Conservation (phyloP, 2,888 invertebrate species). For the Leucania comma region DNA sequence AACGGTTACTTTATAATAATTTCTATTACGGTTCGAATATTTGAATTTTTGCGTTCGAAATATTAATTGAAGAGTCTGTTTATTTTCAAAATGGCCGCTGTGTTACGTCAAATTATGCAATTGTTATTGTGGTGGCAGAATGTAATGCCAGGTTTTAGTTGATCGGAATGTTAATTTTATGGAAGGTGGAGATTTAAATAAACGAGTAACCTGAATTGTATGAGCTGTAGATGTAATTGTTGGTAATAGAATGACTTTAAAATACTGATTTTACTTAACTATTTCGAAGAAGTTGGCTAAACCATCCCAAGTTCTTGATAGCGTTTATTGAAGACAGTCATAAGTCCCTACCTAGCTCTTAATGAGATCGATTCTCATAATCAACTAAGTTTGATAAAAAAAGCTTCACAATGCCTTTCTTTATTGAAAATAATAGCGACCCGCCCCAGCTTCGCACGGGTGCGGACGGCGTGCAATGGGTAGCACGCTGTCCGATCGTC, state of each 20-base stretch:
- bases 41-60: conserved; percentile 59
- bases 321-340: neutral
- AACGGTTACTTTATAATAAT: conserved; percentile 64
- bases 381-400: no score
- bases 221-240: neutral
- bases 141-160: neutral
- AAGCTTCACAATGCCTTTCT: neutral
- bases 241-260: neutral
- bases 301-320: neutral
- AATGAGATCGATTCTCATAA: neutral
- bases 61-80: conserved; percentile 34
- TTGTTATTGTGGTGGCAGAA: conserved; percentile 26
- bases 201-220: conserved; percentile 8
- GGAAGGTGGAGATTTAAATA: conserved; percentile 2
- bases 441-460: no score
- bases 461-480: no score
- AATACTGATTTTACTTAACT: conserved; percentile 2
- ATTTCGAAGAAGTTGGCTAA: neutral
- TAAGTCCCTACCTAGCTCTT: no score
- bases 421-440: neutral
- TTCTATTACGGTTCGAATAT: conserved; percentile 60
- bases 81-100: conserved; percentile 30
- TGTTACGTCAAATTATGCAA: conserved; percentile 22
- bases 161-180: conserved; percentile 1
- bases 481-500: no score